Conservation (phyloP, 2,797 vertebrate species). For the Melanotaenia parkinsoni region DNA sequence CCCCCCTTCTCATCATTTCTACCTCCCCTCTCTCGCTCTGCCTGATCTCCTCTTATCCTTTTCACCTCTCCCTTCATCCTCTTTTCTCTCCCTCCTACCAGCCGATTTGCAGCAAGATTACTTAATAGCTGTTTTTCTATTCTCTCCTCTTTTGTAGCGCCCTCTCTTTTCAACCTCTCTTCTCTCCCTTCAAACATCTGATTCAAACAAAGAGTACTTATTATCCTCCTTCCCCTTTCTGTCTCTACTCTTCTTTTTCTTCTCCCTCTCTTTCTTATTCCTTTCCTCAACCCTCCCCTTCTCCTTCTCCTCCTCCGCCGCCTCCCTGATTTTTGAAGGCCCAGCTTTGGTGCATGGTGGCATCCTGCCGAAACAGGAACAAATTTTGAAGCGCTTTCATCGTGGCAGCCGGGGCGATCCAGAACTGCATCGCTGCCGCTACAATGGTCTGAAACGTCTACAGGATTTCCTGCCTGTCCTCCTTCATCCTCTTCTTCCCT, state of each 20-base stretch:
- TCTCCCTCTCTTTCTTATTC: slow-evolving; percentile 61
- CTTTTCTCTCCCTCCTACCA: slow-evolving; percentile 57
- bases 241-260: slow-evolving; percentile 52
- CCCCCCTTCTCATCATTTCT: slow-evolving; percentile 67
- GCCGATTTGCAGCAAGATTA: slow-evolving; percentile 59
- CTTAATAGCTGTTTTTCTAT: slow-evolving; percentile 64
- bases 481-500: slow-evolving; percentile 61
- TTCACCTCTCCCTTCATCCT: slow-evolving; percentile 49
- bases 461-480: slow-evolving; percentile 69
- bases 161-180: slow-evolving; percentile 55
- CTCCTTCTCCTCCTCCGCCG: slow-evolving; percentile 58
- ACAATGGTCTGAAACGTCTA: slow-evolving; percentile 59
- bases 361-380: slow-evolving; percentile 52
- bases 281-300: slow-evolving; percentile 61
- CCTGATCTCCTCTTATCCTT: slow-evolving; percentile 63
- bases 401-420: slow-evolving; percentile 40
- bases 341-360: slow-evolving; percentile 16
- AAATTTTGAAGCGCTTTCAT: slow-evolving; percentile 66
- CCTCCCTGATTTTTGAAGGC: slow-evolving; percentile 50
- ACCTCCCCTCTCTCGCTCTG: slow-evolving; percentile 59
- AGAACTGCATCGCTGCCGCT: slow-evolving; percentile 20
- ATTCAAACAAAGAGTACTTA: slow-evolving; percentile 43
- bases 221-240: slow-evolving; percentile 35
- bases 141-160: slow-evolving; percentile 45
- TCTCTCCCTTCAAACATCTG: slow-evolving; percentile 52